Conservation (phyloP, 2,888 invertebrate genomes). For the Subacronicta megacephala region DNA sequence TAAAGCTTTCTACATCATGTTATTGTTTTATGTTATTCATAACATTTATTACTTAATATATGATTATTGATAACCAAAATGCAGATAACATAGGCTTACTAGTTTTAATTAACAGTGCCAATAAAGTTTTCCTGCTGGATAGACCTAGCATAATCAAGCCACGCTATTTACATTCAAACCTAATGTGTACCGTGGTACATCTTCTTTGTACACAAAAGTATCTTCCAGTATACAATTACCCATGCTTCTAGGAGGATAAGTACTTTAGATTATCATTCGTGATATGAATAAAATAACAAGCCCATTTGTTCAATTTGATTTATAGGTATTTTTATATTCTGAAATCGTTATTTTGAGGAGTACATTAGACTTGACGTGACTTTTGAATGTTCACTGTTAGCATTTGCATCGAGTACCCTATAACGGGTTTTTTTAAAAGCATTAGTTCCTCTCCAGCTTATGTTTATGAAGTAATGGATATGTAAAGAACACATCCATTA, state of each 20-base stretch:
- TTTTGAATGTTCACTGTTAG: not conserved
- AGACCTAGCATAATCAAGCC: not conserved
- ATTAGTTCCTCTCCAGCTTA: conserved; percentile 7
- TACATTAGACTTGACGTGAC: too few relatives aligned
- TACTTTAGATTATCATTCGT: too few relatives aligned
- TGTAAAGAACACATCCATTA: conserved; percentile 31
- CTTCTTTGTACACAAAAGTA: not conserved
- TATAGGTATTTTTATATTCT: too few relatives aligned
- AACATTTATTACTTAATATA: too few relatives aligned
- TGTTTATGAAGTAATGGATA: conserved; percentile 32
- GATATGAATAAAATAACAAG: too few relatives aligned
- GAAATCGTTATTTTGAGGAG: too few relatives aligned
- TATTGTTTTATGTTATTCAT: too few relatives aligned
- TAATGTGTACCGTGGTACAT: conserved; percentile 17
- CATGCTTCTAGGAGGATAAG: too few relatives aligned
- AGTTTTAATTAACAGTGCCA: not conserved
- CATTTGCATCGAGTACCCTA: not conserved
- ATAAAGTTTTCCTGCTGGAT: not conserved
- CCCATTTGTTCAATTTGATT: too few relatives aligned
- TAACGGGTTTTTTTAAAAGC: conserved; percentile 33
- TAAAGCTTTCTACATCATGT: too few relatives aligned
- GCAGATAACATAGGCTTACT: conserved; percentile 1
- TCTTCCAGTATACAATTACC: too few relatives aligned
- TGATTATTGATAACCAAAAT: not conserved
- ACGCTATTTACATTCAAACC: conserved; percentile 23